Percentiles rank a stretch among this genome's conserved stretches.
These are phyloP conservation scores for Neodiprion fabricii DNA, from an alignment of 1,140 invertebrate genomes.

Conservation along the genomic window DNA sequence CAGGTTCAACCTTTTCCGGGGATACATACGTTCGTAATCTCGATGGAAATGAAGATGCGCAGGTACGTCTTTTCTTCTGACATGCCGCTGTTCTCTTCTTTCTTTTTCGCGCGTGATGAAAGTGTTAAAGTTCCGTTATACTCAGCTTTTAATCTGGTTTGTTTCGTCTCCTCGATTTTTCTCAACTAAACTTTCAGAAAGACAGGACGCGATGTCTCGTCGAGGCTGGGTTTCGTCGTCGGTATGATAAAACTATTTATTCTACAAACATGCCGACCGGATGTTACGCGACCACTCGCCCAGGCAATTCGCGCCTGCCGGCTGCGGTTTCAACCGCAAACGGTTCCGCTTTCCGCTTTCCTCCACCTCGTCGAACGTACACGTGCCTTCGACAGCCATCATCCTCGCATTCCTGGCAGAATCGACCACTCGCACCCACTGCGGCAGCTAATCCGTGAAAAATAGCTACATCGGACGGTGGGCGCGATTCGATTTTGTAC, in stretches of 20 bases:
- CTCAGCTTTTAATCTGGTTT: too few species aligned
- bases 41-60: too few species aligned
- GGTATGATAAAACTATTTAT: not conserved
- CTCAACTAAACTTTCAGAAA: too few species aligned
- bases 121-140: too few species aligned
- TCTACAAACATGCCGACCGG: not conserved
- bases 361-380: not conserved
- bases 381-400: slow-evolving; percentile 1
- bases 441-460: not conserved
- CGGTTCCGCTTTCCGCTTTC: not conserved
- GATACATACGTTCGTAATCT: too few species aligned
- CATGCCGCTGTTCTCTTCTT: too few species aligned
- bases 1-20: too few species aligned
- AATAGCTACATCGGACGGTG: not conserved
- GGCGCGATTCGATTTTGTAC: not conserved
- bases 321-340: slow-evolving; percentile 1
- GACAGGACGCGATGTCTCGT: not conserved
- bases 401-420: not conserved
- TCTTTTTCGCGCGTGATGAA: too few species aligned
- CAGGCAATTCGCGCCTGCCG: slow-evolving; percentile 4
- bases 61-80: too few species aligned
- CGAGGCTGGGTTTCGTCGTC: not conserved
- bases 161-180: too few species aligned
- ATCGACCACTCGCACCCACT: not conserved
- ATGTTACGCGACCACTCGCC: not conserved